Evolutionary conservation across 1,140 invertebrate genomes (phyloP).

Genomic region (Plectus sambesii): DNA sequence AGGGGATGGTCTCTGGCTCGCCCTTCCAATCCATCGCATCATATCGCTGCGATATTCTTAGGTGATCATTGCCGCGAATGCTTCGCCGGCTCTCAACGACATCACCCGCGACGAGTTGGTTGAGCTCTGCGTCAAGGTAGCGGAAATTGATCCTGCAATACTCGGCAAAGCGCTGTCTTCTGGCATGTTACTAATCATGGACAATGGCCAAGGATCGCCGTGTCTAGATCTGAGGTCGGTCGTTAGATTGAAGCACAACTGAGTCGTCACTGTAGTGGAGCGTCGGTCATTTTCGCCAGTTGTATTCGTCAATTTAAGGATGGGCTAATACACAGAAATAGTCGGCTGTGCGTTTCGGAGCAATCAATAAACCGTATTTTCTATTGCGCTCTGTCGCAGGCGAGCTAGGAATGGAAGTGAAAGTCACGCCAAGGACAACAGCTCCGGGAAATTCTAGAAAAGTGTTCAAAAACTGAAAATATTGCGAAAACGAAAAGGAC

Average conservation of each 20-base stretch:
- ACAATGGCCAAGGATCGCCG: slow-evolving; percentile 80
- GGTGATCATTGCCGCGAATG: slow-evolving; percentile 80
- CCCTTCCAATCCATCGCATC: too few species aligned
- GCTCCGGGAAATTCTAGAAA: too few species aligned
- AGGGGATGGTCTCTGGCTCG: too few species aligned
- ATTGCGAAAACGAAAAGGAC: slow-evolving; percentile 1
- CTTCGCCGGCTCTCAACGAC: slow-evolving; percentile 82
- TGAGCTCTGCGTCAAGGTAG: slow-evolving; percentile 61
- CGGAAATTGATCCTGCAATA: slow-evolving; percentile 59
- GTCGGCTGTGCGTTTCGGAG: too few species aligned
- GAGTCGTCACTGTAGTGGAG: too few species aligned
- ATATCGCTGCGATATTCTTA: slow-evolving; percentile 41
- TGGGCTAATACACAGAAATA: too few species aligned
- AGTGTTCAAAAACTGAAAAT: too few species aligned
- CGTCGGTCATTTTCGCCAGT: not conserved
- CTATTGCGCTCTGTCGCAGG: too few species aligned
- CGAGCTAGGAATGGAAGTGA: too few species aligned
- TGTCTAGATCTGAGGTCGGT: slow-evolving; percentile 80
- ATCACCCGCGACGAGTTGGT: slow-evolving; percentile 74
- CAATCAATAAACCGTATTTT: too few species aligned
- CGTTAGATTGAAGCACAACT: too few species aligned
- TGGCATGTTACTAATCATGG: slow-evolving; percentile 63
- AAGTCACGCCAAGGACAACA: too few species aligned
- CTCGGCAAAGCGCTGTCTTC: slow-evolving; percentile 59
- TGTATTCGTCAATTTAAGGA: slow-evolving; percentile 4